Evolutionary conservation across 2,888 invertebrate species (phyloP).

Genomic region (Mylabris sibirica): DNA sequence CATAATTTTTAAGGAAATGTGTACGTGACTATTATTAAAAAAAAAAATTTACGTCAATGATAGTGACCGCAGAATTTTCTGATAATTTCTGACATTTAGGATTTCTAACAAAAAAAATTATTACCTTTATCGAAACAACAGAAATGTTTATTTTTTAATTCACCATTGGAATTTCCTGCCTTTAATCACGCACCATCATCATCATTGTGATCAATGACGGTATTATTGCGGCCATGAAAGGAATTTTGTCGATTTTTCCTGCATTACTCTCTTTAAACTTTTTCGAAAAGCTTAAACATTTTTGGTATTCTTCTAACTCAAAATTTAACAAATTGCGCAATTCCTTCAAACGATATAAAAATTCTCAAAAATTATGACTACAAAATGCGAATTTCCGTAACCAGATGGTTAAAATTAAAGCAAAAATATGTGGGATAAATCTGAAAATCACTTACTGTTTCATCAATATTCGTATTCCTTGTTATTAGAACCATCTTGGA

Average conservation of each 20-base stretch:
- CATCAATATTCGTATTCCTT: constrained; percentile 50
- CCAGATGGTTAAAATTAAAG: too few relatives aligned
- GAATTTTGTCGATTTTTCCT: constrained; percentile 4
- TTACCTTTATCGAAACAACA: constrained; percentile 2
- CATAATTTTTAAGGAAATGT: constrained; percentile 19
- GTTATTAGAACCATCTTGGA: constrained; percentile 51
- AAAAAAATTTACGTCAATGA: constrained; percentile 14
- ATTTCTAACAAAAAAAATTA: neutral
- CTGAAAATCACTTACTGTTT: constrained; percentile 50
- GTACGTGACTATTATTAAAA: constrained; percentile 6
- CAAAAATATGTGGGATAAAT: neutral
- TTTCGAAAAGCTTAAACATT: too few relatives aligned
- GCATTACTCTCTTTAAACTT: neutral
- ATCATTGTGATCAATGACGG: neutral
- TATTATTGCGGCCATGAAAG: constrained; percentile 7
- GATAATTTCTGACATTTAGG: constrained; percentile 16
- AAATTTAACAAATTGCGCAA: neutral
- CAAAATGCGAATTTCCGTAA: neutral
- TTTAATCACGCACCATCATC: constrained; percentile 4
- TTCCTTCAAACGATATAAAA: too few relatives aligned
- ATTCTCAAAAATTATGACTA: too few relatives aligned
- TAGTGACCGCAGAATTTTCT: constrained; percentile 19
- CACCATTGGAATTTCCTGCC: constrained; percentile 14
- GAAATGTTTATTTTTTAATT: constrained; percentile 19
- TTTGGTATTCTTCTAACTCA: too few relatives aligned